Base-by-base conservation (phyloP, 2,113 vertebrate genomes). In the Thalassarche chlororhynchos region DNA sequence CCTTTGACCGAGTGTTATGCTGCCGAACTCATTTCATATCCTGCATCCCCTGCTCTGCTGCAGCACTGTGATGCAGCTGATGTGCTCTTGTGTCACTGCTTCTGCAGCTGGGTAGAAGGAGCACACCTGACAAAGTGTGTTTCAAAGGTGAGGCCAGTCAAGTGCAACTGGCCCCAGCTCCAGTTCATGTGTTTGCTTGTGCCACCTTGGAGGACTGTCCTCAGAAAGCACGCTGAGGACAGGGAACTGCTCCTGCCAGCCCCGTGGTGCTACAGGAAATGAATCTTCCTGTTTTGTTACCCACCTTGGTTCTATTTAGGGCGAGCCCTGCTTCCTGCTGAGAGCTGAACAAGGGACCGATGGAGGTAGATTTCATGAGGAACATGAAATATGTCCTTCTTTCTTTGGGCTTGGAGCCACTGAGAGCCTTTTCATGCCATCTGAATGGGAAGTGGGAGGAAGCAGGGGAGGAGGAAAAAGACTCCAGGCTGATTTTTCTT, bases 261-360 rank as follows among this genome's bases (percentile, higher is more conserved):
- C 21, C 42, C 0, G 5, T 60, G 55, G 42, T 70, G 88, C 88
- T 91, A 42, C 89, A 95, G 93, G 96, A 97, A 95, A 95, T 75
- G 49, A 96, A 97, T 81, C 87, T 95, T 97, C 91, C 88, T 97
- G 87, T 96, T 96, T 96, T 93, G 85, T 90, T 94, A 91, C 71
- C 87, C 75, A 92, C 89, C 76, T 94, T 24, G 1, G 23, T 51
- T 94, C 84, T 95, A 71, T 84, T 90, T 92, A 93, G 94, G 90
- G 66, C 7, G 8, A 95, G 76, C 60, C 42, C 55, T 69, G 80
- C 60, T 95, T 96, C 86, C 97, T 96, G 90, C 88, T 51, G 52
- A 58, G 76, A 72, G 72, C 65, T 82, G 57, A 93, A 44, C 78
- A 52, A 89, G 87, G 87, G 52, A 72, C 80, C 4, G 3, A 6